These are phyloP conservation scores for Cheiracanthium punctorium DNA, from an alignment of 2,888 invertebrate species.

Conservation along the genomic window DNA sequence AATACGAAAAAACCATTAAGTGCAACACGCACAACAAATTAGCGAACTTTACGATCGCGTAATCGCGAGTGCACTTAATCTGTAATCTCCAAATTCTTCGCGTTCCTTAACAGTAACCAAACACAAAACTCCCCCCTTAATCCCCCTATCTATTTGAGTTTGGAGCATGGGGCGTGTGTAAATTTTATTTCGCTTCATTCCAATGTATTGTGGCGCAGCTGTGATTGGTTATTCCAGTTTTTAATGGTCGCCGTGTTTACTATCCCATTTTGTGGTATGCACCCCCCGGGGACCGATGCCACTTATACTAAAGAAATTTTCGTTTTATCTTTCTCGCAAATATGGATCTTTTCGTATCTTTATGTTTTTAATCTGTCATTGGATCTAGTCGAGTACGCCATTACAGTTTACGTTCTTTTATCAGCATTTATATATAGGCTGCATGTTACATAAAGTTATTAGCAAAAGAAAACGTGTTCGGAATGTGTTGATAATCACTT, in stretches of 20 bases:
- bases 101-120: too few species aligned
- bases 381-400: constrained; percentile 28
- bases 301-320: constrained; percentile 17
- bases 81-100: not conserved
- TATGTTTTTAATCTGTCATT: constrained; percentile 26
- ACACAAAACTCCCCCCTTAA: not conserved
- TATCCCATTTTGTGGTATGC: constrained; percentile 44
- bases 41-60: not conserved
- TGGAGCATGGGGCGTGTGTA: not conserved
- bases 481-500: constrained; percentile 37
- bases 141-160: not conserved
- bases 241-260: constrained; percentile 56
- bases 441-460: constrained; percentile 63
- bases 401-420: constrained; percentile 40
- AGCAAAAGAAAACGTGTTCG: constrained; percentile 56
- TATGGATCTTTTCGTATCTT: constrained; percentile 44
- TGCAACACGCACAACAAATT: not conserved
- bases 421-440: constrained; percentile 27
- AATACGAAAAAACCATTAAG: too few species aligned
- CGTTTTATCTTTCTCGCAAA: constrained; percentile 13
- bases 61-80: not conserved
- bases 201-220: not conserved
- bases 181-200: not conserved
- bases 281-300: constrained; percentile 33
- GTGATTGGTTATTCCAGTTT: constrained; percentile 45